Evolutionary conservation across 2,113 vertebrate genomes (phyloP), one percentile per base, ranked within the genome.

Genomic region (Cranoglanis bouderius): DNA sequence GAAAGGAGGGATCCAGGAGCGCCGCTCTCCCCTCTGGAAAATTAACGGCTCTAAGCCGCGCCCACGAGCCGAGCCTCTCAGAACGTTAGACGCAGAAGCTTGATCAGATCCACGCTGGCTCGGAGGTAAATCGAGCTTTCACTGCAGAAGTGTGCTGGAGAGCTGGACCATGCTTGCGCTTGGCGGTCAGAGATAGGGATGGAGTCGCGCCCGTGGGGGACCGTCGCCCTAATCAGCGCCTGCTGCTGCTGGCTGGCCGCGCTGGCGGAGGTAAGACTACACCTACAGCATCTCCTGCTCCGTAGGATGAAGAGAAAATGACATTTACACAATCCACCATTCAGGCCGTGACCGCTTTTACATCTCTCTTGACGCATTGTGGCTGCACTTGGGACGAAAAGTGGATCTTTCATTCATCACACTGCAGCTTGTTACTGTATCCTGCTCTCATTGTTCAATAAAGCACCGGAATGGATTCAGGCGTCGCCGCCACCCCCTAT

Each of bases 231-330:
- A 94, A 94, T 95, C 89, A 93, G 94, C 75, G 90, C 91, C 74
- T 93, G 91, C 89, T 95, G 93, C 91, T 92, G 92, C 90, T 94
- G 94, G 92, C 90, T 96, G 91, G 94, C 92, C 90, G 85, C 92
- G 86, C 29, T 91, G 77, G 92, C 94, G 80, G 94, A 96, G 96
- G 96, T 96, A 93, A 24, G 85, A 94, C 90, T 46, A 57, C 49
- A 65, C 57, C 63, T 85, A 46, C 84, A 46, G n/a, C 43, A 70
- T 51, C 55, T 55, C n/a, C 51, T 82, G 51, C 51, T 61, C 53
- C 32, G n/a, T 19, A 82, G 3, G 8, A 82, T 57, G 9, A 26
- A 57, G 3, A 35, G 32, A 55, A 57, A 57, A 40, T 24, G 53
- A 59, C 81, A 83, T 61, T 43, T 29, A 14, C 35, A 59, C 81